A percentile compares a stretch with the other conserved stretches of the same genome.
These are phyloP conservation scores for Malurus alboscapulatus DNA, from an alignment of 2,113 vertebrate genomes.

Conservation along the genomic window DNA sequence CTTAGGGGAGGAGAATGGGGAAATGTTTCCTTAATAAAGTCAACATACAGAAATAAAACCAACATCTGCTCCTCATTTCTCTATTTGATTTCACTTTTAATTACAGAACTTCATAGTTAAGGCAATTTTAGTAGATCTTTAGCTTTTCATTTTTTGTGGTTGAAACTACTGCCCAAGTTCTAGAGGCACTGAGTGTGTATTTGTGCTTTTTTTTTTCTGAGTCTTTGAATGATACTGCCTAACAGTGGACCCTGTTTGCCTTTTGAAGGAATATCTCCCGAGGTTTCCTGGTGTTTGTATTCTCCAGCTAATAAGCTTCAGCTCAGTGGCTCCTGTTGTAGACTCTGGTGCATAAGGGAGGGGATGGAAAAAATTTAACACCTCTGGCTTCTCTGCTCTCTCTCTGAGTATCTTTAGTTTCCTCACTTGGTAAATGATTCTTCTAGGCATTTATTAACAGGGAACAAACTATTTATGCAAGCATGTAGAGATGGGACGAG, in stretches of 20 bases:
- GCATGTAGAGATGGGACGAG: not conserved
- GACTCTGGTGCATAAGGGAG: not conserved
- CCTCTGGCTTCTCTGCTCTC: not conserved
- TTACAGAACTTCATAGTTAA: constrained; percentile 45
- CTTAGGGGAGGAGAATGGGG: constrained; percentile 15
- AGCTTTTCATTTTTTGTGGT: not conserved
- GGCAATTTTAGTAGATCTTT: not conserved
- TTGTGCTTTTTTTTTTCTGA: not conserved
- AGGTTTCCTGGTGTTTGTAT: not conserved
- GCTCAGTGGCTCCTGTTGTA: not conserved
- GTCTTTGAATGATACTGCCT: not conserved
- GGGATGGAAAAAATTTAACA: not conserved
- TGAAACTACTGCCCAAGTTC: constrained; percentile 9
- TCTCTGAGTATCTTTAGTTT: not conserved
- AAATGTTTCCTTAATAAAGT: constrained; percentile 62
- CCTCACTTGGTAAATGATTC: not conserved
- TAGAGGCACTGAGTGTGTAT: not conserved
- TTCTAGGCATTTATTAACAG: not conserved
- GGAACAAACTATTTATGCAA: not conserved
- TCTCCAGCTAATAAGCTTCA: not conserved
- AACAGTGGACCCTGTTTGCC: accelerated
- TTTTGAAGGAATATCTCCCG: not conserved
- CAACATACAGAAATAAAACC: constrained; percentile 55
- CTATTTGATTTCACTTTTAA: constrained; percentile 59
- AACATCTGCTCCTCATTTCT: constrained; percentile 46